Evolutionary conservation across 2,888 invertebrate species (phyloP), one percentile per base, ranked within the genome.

Genomic region (Blomia tropicalis): DNA sequence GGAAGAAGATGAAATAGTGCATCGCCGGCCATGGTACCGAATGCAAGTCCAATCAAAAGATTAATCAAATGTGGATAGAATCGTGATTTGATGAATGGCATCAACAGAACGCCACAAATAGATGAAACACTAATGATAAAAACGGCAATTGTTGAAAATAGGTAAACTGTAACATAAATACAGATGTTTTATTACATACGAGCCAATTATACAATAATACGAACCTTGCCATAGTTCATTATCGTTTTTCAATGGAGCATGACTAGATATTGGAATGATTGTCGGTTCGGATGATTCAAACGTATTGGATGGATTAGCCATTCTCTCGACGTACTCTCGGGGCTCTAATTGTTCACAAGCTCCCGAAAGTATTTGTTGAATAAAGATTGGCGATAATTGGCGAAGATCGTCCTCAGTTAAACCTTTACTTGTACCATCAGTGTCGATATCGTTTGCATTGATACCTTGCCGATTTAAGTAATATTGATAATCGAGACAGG

Each of bases 1-100:
- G 77, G 77, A 54, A 77, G 70, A 0, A 77, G 71, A 69, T 77
- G 77, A 2, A 77, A 68, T 7, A 77, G 59, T 2, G 77, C 74
- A 66, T 77, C 77, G 4, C 74, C 71, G 41, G 71, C 69, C 59
- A 77, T 68, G 0, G 76, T 74, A 1, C 77, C 75, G 3, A 76
- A 74, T 23, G 76, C 76, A 59, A 77, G 70, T 1, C 76, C 76
- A 36, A 76, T 70, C 66, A 76, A 74, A n/a, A 72, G 67, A 2
- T 73, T 70, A 69, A 77, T 71, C 61, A 75, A 62, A 29, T 70
- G 68, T n/a, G 70, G 63, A 65, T 74, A 74, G 1, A 66, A 67
- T 2, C 51, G 41, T 31, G 65, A 67, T 5, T 67, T 66, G 22
- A 71, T 66, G 3, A 73, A 64, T 17, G 74, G 74, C 27, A 75